Evolutionary conservation across 2,797 vertebrate genomes (phyloP), one percentile per base, ranked within the genome.

Genomic region (Anas georgica): DNA sequence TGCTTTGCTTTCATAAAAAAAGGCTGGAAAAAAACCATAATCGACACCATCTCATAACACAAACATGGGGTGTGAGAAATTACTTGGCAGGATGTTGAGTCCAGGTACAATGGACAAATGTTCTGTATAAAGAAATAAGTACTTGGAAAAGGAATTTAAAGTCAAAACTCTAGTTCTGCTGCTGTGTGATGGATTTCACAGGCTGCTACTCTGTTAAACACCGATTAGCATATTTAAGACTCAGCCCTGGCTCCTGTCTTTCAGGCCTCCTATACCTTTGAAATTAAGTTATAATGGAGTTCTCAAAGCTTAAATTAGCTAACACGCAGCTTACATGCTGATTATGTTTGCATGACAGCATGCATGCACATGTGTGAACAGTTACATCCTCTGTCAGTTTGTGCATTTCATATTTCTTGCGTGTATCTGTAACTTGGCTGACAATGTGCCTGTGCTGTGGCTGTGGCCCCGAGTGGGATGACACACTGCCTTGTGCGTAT

Each of bases 311-410:
- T 10, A 7, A 58, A 3, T 0, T 37, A 52, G 26, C 26, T 35
- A 13, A 35, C 48, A 22, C 1, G 35, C 46, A 20, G 46, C n/a
- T 29, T 0, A 33, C 43, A 22, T 1, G 26, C 29, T 3, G 28
- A n/a, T 6, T 31, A 6, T 6, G 67, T n/a, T 7, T 12, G 59
- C 5, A 9, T 1, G 37, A 6, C 66, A 28, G 25, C 50, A 52
- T 16, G 25, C 50, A 28, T 26, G 48, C 50, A 52, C 50, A 52
- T 28, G 26, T 52, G 50, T 52, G 50, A 52, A 52, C 50, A 52
- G 26, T 28, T 52, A 52, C 26, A 52, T 16, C 50, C 50, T 52
- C 50, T 52, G 26, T 52, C 15, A 29, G 39, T 43, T 64, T 31
- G 20, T 64, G 62, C 62, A 31, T 39, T 39, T 43, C 26, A 22